phyloP scores from a whole-genome alignment of 2,888 invertebrate genomes.

The Hermaeophaga mercurialis region DNA sequence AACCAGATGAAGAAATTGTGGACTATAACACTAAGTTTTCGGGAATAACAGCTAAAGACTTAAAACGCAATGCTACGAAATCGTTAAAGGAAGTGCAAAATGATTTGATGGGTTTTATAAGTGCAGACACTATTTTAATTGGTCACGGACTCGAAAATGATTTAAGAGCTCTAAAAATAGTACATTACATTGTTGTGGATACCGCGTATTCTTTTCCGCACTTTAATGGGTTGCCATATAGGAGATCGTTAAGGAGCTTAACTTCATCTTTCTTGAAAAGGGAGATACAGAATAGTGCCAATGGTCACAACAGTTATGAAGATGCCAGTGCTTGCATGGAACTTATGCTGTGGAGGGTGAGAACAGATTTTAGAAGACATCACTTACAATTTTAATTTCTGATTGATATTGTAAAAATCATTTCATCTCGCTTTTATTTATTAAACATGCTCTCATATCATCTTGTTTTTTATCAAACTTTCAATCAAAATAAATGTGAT shows the following conservation, averaged over 20 bases:
- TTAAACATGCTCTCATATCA: constrained; percentile 24
- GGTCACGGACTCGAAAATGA: constrained; percentile 97
- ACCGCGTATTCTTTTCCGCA: constrained; percentile 91
- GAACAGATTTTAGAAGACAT: constrained; percentile 57
- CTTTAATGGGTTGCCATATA: constrained; percentile 78
- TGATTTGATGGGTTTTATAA: constrained; percentile 80
- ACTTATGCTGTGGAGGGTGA: constrained; percentile 80
- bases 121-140: constrained; percentile 84
- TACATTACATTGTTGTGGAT: constrained; percentile 86
- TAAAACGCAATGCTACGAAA: constrained; percentile 62
- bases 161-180: constrained; percentile 80
- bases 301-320: constrained; percentile 90
- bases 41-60: constrained; percentile 77
- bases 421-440: constrained; percentile 37
- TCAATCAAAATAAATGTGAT: constrained; percentile 8
- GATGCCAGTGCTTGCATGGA: constrained; percentile 92
- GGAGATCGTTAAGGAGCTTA: constrained; percentile 81
- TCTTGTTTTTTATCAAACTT: constrained; percentile 3
- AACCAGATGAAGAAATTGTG: constrained; percentile 80
- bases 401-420: constrained; percentile 5
- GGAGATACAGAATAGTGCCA: constrained; percentile 77
- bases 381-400: constrained; percentile 6
- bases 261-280: constrained; percentile 74
- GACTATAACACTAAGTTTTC: constrained; percentile 97
- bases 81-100: constrained; percentile 81